Base-by-base conservation (phyloP, 2,888 invertebrate genomes). In the Cetonia aurata region DNA sequence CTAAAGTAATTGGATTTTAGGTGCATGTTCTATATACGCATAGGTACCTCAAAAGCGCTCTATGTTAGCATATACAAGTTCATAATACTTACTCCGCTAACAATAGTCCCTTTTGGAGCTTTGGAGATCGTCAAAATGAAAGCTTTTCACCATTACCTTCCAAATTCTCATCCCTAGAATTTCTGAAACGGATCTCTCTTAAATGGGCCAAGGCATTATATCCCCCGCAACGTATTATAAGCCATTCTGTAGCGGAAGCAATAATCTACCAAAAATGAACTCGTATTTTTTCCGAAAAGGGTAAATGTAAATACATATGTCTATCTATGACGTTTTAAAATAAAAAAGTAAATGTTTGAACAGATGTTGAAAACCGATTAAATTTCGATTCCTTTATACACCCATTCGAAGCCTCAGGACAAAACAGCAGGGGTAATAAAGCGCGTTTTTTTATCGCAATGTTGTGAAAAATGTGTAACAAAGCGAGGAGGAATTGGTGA, bases 111-210 rank as follows among this genome's bases (percentile, higher is more conserved):
- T 52, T 12, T 50, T 2, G 4, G 19, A 9, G 50, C 17, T 50
- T 10, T 17, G 8, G 25, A 19, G 25, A 19, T 52, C 52, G 25
- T 52, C 52, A 52, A 10, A 19, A 52, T 52, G 17, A 19, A 52
- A 52, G 52, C 52, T 52, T 52, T 52, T 19, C 52, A 25, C 25
- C 52, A 52, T 52, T 52, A 25, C 17, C 12, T 3, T 19, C 9
- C 25, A 37, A 37, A 37, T 19, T n/a, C 19, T 52, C 52, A 52
- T 52, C 17, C 9, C 25, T 3, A 25, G 17, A 15, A 19, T 52
- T 52, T 52, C 9, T 8, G 9, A 52, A 52, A 52, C 10, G 10
- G 25, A 52, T 52, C 25, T 8, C 9, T 19, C 25, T 52, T 52
- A 52, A 12, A 25, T 19, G 10, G 52, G 17, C 8, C 10, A 52